Base-by-base conservation (phyloP, 92 coral and sea anemone species). In the Porites divaricata region DNA sequence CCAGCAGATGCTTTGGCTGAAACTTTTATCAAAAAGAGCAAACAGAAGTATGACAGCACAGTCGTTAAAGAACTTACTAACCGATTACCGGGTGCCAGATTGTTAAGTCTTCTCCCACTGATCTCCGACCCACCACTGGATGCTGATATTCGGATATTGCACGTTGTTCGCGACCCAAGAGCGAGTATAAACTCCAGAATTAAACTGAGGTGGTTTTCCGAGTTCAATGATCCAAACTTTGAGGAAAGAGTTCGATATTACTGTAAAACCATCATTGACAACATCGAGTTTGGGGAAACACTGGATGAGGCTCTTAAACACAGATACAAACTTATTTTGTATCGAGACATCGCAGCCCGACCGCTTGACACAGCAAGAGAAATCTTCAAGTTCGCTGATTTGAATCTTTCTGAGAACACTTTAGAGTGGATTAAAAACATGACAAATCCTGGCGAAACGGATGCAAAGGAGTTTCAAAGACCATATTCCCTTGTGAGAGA, bases 131-230 rank as follows among this genome's bases (percentile, higher is more conserved):
- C n/a, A 7, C 13, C 25, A 9, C 13, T 15, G n/a, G 22, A 16
- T 83, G 64, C 80, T 17, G 87, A 83, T 61, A 52, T 83, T 17
- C 71, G 87, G 1, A 21, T 83, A 25, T 54, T 83, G 78, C 87
- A 83, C 62, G 63, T 83, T 14, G 80, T 83, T 62, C 87, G 87
- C 25, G 87, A 83, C 35, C 87, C 87, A 2, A 72, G 87, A 63
- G 87, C 63, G 63, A 72, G 63, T 10, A 72, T 83, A 35, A 83
- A 83, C 23, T 83, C 87, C 12, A 61, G 80, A 35, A 83, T 83
- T 48, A 83, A 73, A 51, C 63, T 83, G 8, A 71, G 35, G 9
- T 83, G 87, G 87, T 70, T 83, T 67, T 80, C 87, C 2, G 87
- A 83, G n/a, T 83, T 52, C 13, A 20, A 68, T 19, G 8, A 15